These are phyloP conservation scores for Troides aeacus DNA, from an alignment of 2,888 invertebrate genomes.

Conservation along the genomic window DNA sequence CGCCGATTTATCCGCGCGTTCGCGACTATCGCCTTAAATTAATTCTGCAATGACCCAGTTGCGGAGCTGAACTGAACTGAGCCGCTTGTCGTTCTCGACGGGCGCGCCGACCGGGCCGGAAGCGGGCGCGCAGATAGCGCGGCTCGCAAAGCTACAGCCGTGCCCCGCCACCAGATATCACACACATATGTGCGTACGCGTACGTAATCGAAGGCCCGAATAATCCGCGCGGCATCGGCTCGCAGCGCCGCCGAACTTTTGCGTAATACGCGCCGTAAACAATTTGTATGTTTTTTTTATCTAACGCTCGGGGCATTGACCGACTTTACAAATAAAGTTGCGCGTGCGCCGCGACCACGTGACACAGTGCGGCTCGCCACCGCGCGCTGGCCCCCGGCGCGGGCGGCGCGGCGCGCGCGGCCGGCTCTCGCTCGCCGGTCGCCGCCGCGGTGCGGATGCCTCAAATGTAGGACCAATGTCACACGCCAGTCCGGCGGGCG, in stretches of 20 bases:
- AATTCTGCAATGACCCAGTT: conserved; percentile 24
- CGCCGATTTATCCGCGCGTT: conserved; percentile 11
- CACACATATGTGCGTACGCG: too few species aligned
- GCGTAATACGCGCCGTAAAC: conserved; percentile 74
- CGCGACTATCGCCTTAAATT: conserved; percentile 21
- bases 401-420: conserved; percentile 26
- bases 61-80: neutral
- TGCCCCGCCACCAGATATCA: too few species aligned
- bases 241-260: conserved; percentile 49
- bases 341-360: conserved; percentile 73
- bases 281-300: conserved; percentile 75
- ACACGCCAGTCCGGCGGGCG: conserved; percentile 37
- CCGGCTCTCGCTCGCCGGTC: conserved; percentile 38
- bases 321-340: conserved; percentile 75
- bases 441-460: conserved; percentile 49
- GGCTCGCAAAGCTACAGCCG: too few species aligned
- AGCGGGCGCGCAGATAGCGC: too few species aligned
- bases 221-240: conserved; percentile 28
- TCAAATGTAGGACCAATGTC: conserved; percentile 75
- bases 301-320: conserved; percentile 78
- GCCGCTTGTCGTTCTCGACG: conserved; percentile 5
- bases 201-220: too few species aligned
- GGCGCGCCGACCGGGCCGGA: neutral
- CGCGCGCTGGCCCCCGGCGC: conserved; percentile 39
- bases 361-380: conserved; percentile 65